Conservation (phyloP, 1,140 invertebrate genomes). For the Drosophila albomicans region DNA sequence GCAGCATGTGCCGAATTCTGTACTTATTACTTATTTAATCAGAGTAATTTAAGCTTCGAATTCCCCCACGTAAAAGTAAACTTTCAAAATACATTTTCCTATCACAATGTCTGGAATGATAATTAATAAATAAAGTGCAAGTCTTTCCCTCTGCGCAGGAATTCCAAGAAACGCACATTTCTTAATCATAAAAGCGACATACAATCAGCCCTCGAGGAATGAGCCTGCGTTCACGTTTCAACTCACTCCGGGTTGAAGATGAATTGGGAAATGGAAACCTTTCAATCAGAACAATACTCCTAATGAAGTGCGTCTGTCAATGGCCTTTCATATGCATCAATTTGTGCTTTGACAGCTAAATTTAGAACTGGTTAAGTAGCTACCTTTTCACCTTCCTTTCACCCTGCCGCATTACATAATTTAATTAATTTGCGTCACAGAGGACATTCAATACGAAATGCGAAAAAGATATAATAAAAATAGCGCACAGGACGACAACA, state of each 20-base stretch:
- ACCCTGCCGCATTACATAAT: conserved; percentile 55
- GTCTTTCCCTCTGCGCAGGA: neutral
- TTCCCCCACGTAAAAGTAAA: too few relatives aligned
- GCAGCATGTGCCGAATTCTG: too few relatives aligned
- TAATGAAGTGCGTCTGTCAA: conserved; percentile 26
- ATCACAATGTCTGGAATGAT: too few relatives aligned
- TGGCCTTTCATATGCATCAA: conserved; percentile 8
- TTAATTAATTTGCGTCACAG: conserved; percentile 80
- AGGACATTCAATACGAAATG: conserved; percentile 75
- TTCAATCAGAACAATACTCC: conserved; percentile 5
- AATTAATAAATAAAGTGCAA: too few relatives aligned
- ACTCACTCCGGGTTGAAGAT: neutral
- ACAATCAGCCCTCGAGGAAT: neutral
- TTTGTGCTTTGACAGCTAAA: conserved; percentile 47
- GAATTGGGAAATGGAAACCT: neutral
- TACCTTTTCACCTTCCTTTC: neutral
- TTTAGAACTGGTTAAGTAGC: conserved; percentile 66
- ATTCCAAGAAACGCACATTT: neutral
- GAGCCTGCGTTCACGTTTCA: neutral
- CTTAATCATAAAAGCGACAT: neutral
- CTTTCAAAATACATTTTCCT: too few relatives aligned
- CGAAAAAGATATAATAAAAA: conserved; percentile 60
- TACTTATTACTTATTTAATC: too few relatives aligned
- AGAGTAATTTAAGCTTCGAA: too few relatives aligned
- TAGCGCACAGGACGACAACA: conserved; percentile 23